Base-by-base conservation (phyloP, 1,140 invertebrate genomes). In the Drosophila orosa region DNA sequence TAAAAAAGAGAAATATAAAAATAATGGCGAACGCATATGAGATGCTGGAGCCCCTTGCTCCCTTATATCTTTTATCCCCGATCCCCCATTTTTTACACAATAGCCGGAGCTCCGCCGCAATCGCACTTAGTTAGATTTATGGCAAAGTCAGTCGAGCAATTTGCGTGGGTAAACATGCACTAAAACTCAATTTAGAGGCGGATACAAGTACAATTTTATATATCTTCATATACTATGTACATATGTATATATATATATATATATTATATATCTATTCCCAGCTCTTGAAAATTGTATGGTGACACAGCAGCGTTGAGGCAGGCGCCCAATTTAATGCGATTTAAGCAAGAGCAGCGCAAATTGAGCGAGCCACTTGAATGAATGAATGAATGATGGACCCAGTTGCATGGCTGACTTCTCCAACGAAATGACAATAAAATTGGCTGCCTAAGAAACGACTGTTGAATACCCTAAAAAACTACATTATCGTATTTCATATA, bases 91-190 rank as follows among this genome's bases (percentile, higher is more conserved):
- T 47, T 39, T 71, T 69, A 56, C 44, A 71, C 39, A 71, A 71
- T 71, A 48, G 42, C 27, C 33, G 37, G 13, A 25, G 25, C 24
- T 54, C 13, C 22, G 19, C 42, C 33, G 25, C 65, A 69, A 52
- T 78, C 79, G 83, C 84, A 86, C 83, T 86, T 86, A 87, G 83
- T 79, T 86, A 82, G 83, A 86, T 86, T 87, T 86, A 86, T 86
- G 83, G 83, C 84, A 86, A 87, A 86, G 83, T 87, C 83, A 87
- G 83, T 86, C 83, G 75, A 86, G 84, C 84, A 87, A 87, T 87
- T 87, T 87, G 83, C 83, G 83, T 87, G 84, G 83, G 83, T 87
- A 87, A 87, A 87, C 84, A 87, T 87, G 84, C 83, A 87, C 83
- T 87, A 87, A 87, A 87, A 89, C 83, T 89, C 83, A 87, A 87